A percentile compares a stretch with the other conserved stretches of the same genome.
These are phyloP conservation scores for Macrotis lagotis DNA, from an alignment of 2,113 vertebrate genomes.

Conservation along the genomic window DNA sequence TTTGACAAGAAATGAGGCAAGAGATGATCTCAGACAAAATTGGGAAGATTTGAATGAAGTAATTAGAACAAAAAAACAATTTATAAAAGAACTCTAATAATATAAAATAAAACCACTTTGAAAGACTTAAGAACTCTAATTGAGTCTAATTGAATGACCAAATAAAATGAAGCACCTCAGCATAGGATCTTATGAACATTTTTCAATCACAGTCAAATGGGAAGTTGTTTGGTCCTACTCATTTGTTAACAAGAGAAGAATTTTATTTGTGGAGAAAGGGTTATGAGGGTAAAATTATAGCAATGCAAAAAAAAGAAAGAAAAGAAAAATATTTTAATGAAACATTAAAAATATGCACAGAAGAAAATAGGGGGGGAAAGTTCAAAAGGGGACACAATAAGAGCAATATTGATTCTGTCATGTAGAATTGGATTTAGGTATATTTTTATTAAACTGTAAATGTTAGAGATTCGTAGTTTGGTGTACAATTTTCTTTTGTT, in stretches of 20 bases:
- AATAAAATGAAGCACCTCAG: neutral
- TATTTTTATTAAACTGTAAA: neutral
- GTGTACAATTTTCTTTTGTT: neutral
- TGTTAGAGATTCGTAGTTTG: neutral
- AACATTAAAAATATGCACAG: neutral
- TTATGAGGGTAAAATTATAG: neutral
- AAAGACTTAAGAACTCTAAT: neutral
- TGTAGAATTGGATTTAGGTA: neutral
- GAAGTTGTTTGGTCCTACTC: neutral
- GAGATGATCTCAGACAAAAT: neutral
- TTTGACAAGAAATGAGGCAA: neutral
- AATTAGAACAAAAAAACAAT: neutral
- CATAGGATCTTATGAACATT: neutral
- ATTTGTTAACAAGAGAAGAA: neutral
- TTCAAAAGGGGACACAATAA: neutral
- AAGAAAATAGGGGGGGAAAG: neutral
- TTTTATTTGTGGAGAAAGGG: neutral
- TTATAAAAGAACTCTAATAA: neutral
- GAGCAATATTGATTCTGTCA: neutral
- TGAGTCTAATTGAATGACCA: neutral
- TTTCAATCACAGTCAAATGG: neutral
- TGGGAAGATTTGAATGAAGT: neutral
- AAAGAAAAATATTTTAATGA: neutral
- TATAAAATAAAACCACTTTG: neutral
- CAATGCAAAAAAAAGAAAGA: neutral